phyloP scores from a whole-genome alignment of 2,888 invertebrate species.

The Pteria penguin region DNA sequence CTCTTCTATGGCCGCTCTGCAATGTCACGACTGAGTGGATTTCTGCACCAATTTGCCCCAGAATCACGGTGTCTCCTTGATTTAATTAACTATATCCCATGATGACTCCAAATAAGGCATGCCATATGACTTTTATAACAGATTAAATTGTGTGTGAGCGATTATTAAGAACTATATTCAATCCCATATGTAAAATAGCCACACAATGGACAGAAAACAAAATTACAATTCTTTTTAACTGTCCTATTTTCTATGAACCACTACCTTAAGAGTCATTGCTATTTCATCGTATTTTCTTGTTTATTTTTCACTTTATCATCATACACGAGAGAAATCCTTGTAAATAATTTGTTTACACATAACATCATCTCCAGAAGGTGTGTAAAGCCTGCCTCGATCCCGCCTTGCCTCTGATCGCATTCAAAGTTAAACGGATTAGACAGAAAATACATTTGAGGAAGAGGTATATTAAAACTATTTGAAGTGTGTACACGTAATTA shows the following conservation, averaged over 20 bases:
- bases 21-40: background rate
- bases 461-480: background rate
- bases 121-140: conserved; percentile 16
- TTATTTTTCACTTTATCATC: no score
- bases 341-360: background rate
- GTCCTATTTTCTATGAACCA: no score
- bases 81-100: background rate
- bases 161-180: background rate
- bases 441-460: background rate
- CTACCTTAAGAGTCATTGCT: no score
- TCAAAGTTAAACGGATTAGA: background rate
- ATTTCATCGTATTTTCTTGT: no score
- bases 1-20: background rate
- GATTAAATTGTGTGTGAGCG: conserved; percentile 19
- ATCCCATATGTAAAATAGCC: background rate
- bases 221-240: no score
- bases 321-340: background rate
- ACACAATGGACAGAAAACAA: no score
- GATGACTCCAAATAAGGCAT: background rate
- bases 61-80: background rate
- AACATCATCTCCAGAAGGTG: background rate
- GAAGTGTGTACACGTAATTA: conserved; percentile 15
- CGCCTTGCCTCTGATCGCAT: background rate
- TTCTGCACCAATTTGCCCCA: conserved; percentile 12
- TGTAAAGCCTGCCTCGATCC: background rate